Base-by-base conservation (phyloP, 2,797 vertebrate species). In the Chelmon rostratus region DNA sequence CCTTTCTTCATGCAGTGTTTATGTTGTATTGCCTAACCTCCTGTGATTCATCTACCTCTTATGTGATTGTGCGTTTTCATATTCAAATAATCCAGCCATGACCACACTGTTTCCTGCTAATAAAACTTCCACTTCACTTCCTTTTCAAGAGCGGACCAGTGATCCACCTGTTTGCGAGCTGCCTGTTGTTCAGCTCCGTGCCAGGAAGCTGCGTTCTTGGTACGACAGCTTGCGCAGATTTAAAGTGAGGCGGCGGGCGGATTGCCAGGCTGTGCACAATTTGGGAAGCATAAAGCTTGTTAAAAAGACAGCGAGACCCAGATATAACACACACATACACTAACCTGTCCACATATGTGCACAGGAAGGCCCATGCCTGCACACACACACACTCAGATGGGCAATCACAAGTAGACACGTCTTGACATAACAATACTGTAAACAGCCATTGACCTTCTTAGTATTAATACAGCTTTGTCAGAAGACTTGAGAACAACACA, bases 381-480 rank as follows among this genome's bases (percentile, higher is more conserved):
- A 44, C 38, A 31, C 44, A 68, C 16, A 62, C 47, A 58, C 3
- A 49, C 53, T 23, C 28, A 42, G 16, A 47, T 38, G 11, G 46
- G 64, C n/a, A 47, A 7, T 56, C 28, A n/a, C 35, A 68, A 25
- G 46, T 33, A 37, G 5, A 23, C 49, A 62, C 38, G 53, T 37
- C 19, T 16, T 28, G n/a, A 78, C 2, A 8, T 5, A 66, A 10
- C 62, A 74, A 46, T 19, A 67, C 28, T 28, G 46, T 40, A 49
- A 82, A 83, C 65, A 78, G 69, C 63, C 69, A 10, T 37, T 73
- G 78, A 54, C 81, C 85, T 82, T 81, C 78, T 83, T 78, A 71
- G 81, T 42, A 6, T 83, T 83, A 90, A 89, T 68, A 46, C 81
- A 79, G 83, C 84, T 87, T 88, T 86, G 49, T 80, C 37, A 35